These are phyloP conservation scores for Oenanthe oenanthe DNA, from an alignment of 2,113 vertebrate species.

Conservation along the genomic window DNA sequence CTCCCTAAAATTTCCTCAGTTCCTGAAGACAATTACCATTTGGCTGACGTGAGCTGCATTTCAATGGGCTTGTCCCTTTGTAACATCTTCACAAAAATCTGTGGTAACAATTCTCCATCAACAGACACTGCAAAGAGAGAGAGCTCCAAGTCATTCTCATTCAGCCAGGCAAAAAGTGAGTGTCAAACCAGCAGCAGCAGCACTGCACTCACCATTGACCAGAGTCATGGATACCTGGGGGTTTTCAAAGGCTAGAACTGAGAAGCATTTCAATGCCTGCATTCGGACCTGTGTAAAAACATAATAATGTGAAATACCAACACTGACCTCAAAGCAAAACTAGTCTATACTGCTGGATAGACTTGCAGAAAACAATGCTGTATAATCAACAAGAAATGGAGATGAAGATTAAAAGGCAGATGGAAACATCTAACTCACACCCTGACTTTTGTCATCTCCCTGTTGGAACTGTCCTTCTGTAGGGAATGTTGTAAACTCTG, in stretches of 20 bases:
- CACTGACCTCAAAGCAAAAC: background rate
- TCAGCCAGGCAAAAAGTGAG: background rate
- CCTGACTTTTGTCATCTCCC: background rate
- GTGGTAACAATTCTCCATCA: slow-evolving; percentile 92
- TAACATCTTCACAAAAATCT: slow-evolving; percentile 99
- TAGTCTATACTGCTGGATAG: background rate
- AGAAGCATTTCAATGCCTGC: slow-evolving; percentile 98
- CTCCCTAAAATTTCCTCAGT: background rate
- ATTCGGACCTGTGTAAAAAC: slow-evolving; percentile 87
- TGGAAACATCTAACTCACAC: background rate
- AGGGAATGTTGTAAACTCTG: background rate
- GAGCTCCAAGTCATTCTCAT: slow-evolving; percentile 39
- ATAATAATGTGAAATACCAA: background rate
- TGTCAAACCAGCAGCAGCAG: background rate
- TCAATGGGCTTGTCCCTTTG: slow-evolving; percentile 98
- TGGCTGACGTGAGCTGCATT: slow-evolving; percentile 98
- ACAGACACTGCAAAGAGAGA: slow-evolving; percentile 85
- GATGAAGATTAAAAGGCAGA: background rate
- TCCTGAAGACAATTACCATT: slow-evolving; percentile 86
- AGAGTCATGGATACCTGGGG: slow-evolving; percentile 95
- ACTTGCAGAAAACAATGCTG: background rate
- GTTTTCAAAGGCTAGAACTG: slow-evolving; percentile 97
- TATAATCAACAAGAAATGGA: background rate
- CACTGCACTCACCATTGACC: slow-evolving; percentile 88
- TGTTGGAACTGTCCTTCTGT: background rate